Percentiles rank a stretch among this genome's conserved stretches.
phyloP scores from a whole-genome alignment of 2,113 vertebrate genomes.

The Conger conger region DNA sequence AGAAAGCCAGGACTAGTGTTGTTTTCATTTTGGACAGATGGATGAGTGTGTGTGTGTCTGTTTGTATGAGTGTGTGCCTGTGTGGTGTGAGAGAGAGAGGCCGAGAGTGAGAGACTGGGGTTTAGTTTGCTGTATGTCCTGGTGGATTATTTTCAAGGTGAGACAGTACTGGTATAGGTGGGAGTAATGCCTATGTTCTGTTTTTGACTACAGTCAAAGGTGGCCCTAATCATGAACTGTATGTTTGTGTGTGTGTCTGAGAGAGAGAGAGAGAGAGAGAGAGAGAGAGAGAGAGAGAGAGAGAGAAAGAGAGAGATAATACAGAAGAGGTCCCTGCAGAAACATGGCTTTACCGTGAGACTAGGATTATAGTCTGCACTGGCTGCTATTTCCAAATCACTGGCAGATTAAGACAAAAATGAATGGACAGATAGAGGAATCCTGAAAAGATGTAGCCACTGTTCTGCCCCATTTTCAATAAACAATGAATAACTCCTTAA shows the following conservation, averaged over 20 bases:
- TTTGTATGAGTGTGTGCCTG: neutral
- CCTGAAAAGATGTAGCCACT: neutral
- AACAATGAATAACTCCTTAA: neutral
- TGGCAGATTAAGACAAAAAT: slow-evolving; percentile 50
- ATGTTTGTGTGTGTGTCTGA: slow-evolving; percentile 29
- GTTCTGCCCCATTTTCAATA: neutral
- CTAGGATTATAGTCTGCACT: slow-evolving; percentile 46
- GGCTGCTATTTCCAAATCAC: slow-evolving; percentile 45
- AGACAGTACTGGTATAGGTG: neutral
- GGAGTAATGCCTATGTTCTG: neutral
- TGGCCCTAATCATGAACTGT: neutral
- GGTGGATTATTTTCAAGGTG: neutral
- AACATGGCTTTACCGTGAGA: slow-evolving; percentile 42
- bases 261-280: slow-evolving; percentile 31
- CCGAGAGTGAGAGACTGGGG: neutral
- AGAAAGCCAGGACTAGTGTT: neutral
- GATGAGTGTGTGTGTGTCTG: neutral
- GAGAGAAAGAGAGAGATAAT: slow-evolving; percentile 55
- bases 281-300: slow-evolving; percentile 36
- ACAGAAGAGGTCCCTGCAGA: slow-evolving; percentile 35
- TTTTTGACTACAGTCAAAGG: neutral
- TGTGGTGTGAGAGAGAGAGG: neutral
- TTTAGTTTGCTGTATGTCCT: neutral
- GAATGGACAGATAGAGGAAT: slow-evolving; percentile 40
- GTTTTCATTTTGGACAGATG: slow-evolving; percentile 7